These are phyloP conservation scores for Sebastiscus tertius DNA, from an alignment of 2,797 vertebrate species.

Conservation along the genomic window DNA sequence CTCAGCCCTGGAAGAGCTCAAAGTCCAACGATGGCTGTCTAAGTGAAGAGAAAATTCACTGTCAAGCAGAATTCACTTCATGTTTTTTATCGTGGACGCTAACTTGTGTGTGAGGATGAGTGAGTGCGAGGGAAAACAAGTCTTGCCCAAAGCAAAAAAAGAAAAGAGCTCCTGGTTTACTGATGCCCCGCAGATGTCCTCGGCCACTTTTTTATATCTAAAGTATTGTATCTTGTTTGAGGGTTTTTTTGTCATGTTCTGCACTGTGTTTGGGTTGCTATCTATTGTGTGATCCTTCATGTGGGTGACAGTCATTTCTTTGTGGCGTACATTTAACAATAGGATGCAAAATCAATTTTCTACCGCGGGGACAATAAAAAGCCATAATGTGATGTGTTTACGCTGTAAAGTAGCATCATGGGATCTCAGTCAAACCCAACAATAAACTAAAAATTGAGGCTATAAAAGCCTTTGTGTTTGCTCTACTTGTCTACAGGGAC, in stretches of 20 bases:
- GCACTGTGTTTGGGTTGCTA: conserved; percentile 20
- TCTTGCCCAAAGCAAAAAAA: conserved; percentile 62
- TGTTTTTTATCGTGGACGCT: conserved; percentile 42
- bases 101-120: conserved; percentile 38
- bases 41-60: conserved; percentile 45
- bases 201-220: conserved; percentile 46
- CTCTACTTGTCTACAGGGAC: background rate
- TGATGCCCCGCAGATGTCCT: conserved; percentile 70
- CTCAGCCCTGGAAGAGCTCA: conserved; percentile 34
- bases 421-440: conserved; percentile 5
- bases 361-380: conserved; percentile 28
- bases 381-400: conserved; percentile 1
- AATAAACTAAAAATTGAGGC: background rate
- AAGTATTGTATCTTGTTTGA: conserved; percentile 27
- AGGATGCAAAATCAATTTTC: conserved; percentile 37
- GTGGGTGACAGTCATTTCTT: conserved; percentile 38
- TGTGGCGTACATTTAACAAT: conserved; percentile 28
- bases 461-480: background rate
- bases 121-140: conserved; percentile 44
- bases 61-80: conserved; percentile 38
- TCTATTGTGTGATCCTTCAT: conserved; percentile 33
- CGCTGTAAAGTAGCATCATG: conserved; percentile 9
- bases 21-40: conserved; percentile 39
- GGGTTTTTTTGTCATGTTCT: conserved; percentile 29
- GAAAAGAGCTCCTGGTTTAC: conserved; percentile 57